Percentiles rank a stretch among this genome's conserved stretches.
Evolutionary conservation across 2,888 invertebrate genomes (phyloP).

Genomic region (Drosophila niveifrons): DNA sequence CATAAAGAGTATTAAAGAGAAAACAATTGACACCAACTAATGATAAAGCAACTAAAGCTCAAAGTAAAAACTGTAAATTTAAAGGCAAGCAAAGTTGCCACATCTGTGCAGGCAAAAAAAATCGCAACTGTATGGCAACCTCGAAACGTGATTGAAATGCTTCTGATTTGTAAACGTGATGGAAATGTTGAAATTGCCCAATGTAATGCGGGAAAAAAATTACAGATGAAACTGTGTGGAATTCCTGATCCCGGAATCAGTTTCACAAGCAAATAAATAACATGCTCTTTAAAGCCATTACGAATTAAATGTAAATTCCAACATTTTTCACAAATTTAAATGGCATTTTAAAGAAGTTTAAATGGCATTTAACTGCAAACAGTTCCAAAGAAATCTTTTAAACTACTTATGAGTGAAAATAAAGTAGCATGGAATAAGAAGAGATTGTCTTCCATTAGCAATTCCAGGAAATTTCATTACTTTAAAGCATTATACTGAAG

Average conservation of each 20-base stretch:
- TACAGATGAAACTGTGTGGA: neutral
- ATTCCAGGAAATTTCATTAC: neutral
- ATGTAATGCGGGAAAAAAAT: neutral
- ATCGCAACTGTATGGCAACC: neutral
- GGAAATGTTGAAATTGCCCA: neutral
- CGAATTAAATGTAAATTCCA: neutral
- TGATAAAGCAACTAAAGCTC: neutral
- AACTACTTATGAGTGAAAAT: neutral
- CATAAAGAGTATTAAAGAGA: neutral
- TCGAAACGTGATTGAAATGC: slow-evolving; percentile 9
- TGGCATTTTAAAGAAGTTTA: neutral
- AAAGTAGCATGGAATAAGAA: neutral
- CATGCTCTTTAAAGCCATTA: neutral
- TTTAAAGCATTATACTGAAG: too few relatives aligned
- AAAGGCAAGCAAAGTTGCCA: neutral
- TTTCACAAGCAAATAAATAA: neutral
- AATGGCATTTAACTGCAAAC: neutral
- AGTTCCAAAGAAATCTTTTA: neutral
- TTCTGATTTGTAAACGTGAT: slow-evolving; percentile 2
- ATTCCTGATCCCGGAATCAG: neutral
- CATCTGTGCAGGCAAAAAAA: neutral
- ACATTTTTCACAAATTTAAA: neutral
- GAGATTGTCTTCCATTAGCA: neutral
- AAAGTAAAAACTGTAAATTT: neutral
- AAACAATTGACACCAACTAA: neutral